These are phyloP conservation scores for Phortica variegata DNA, from an alignment of 1,140 invertebrate species.

Conservation along the genomic window DNA sequence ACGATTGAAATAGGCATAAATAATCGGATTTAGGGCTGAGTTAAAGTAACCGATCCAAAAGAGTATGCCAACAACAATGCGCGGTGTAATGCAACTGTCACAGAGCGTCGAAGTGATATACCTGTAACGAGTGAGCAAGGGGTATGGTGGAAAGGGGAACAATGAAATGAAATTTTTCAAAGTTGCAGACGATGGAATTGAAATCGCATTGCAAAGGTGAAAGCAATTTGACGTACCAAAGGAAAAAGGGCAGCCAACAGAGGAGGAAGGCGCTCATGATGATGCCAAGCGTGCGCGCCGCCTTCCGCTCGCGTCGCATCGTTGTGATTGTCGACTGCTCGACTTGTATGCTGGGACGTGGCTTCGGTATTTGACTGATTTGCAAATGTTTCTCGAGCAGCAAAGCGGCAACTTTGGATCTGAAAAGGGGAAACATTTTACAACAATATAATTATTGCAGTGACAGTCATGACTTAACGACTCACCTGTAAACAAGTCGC, in stretches of 20 bases:
- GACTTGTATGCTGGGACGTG: conserved; percentile 64
- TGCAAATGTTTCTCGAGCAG: conserved; percentile 83
- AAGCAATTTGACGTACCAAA: conserved; percentile 67
- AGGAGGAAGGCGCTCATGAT: conserved; percentile 92
- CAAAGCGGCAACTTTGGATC: conserved; percentile 81
- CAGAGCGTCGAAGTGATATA: conserved; percentile 86
- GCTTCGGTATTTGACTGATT: conserved; percentile 80
- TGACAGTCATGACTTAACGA: conserved; percentile 29
- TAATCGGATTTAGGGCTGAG: conserved; percentile 92
- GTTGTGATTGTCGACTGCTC: conserved; percentile 67
- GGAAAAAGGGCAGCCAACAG: conserved; percentile 94
- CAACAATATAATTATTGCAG: conserved; percentile 13
- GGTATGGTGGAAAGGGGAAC: not conserved
- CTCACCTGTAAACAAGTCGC: conserved; percentile 81
- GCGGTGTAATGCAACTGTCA: conserved; percentile 60
- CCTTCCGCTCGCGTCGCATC: conserved; percentile 91
- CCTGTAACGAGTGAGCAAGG: conserved; percentile 57
- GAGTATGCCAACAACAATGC: conserved; percentile 75
- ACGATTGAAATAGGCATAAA: conserved; percentile 96
- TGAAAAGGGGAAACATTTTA: conserved; percentile 42
- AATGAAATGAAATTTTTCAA: not conserved
- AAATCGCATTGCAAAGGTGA: conserved; percentile 1
- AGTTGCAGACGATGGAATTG: not conserved
- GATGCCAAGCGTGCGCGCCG: conserved; percentile 90
- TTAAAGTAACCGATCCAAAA: conserved; percentile 99